Conservation (phyloP, 2,113 vertebrate genomes). For the Sprattus sprattus region DNA sequence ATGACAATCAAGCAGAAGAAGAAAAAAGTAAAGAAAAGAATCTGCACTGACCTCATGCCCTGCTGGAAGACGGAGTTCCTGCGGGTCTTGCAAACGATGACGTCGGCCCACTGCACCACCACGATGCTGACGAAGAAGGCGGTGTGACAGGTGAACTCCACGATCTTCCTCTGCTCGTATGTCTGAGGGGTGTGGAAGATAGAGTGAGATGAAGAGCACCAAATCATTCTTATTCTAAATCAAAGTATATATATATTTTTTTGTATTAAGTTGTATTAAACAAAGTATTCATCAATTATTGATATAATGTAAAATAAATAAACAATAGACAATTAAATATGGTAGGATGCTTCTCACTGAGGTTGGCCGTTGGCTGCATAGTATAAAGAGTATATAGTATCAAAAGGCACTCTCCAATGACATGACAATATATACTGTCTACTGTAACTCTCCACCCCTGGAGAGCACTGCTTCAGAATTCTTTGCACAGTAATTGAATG, state of each 20-base stretch:
- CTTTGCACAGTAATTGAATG: too few species aligned
- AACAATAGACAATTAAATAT: too few species aligned
- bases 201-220: neutral
- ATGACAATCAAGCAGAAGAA: neutral
- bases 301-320: too few species aligned
- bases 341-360: too few species aligned
- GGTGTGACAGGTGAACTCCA: constrained; percentile 89
- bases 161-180: constrained; percentile 87
- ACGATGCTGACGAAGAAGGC: constrained; percentile 90
- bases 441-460: too few species aligned
- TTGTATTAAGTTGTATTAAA: too few species aligned
- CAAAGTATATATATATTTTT: neutral
- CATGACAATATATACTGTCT: too few species aligned
- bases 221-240: neutral
- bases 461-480: too few species aligned
- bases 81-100: constrained; percentile 89
- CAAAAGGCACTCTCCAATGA: too few species aligned
- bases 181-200: constrained; percentile 66
- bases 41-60: constrained; percentile 82
- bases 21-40: neutral
- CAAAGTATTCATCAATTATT: too few species aligned
- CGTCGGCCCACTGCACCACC: constrained; percentile 88
- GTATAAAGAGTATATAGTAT: too few species aligned
- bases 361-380: too few species aligned
- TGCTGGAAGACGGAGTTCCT: constrained; percentile 93